Conservation (phyloP, 1,140 invertebrate genomes). For the Lepidostoma basale region DNA sequence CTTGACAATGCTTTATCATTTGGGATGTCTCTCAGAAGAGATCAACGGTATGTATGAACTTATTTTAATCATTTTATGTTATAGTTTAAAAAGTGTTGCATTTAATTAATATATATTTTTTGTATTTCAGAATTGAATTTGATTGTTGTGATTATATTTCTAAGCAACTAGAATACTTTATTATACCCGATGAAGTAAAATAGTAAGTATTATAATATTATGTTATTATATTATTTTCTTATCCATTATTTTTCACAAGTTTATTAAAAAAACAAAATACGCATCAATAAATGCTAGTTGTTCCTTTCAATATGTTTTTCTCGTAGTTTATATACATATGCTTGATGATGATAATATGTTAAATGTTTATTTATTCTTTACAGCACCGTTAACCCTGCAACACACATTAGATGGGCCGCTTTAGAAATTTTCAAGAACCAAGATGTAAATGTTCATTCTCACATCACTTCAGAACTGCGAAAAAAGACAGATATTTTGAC, state of each 20-base stretch:
- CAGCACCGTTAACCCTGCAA: slow-evolving; percentile 32
- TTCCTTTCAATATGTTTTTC: too few relatives aligned
- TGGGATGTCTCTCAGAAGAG: slow-evolving; percentile 37
- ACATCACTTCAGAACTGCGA: slow-evolving; percentile 12
- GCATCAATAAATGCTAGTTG: too few relatives aligned
- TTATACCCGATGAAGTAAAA: slow-evolving; percentile 17
- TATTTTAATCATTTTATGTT: too few relatives aligned
- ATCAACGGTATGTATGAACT: slow-evolving; percentile 43
- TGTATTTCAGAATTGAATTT: slow-evolving; percentile 36
- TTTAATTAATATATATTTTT: too few relatives aligned
- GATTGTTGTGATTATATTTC: slow-evolving; percentile 33
- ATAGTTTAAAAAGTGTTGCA: too few relatives aligned
- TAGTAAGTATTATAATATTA: slow-evolving; percentile 30
- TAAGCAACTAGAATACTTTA: slow-evolving; percentile 4
- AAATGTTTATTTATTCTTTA: too few relatives aligned
- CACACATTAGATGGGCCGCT: slow-evolving; percentile 19
- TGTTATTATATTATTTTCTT: too few relatives aligned
- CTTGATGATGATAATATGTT: too few relatives aligned
- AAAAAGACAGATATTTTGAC: slow-evolving; percentile 3
- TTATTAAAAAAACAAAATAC: too few relatives aligned
- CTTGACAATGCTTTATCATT: slow-evolving; percentile 30
- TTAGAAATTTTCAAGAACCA: slow-evolving; percentile 30
- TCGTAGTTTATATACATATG: too few relatives aligned
- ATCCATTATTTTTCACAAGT: too few relatives aligned
- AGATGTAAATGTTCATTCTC: slow-evolving; percentile 21